Evolutionary conservation across 2,888 invertebrate genomes (phyloP).

Genomic region (Luperina nickerlii): DNA sequence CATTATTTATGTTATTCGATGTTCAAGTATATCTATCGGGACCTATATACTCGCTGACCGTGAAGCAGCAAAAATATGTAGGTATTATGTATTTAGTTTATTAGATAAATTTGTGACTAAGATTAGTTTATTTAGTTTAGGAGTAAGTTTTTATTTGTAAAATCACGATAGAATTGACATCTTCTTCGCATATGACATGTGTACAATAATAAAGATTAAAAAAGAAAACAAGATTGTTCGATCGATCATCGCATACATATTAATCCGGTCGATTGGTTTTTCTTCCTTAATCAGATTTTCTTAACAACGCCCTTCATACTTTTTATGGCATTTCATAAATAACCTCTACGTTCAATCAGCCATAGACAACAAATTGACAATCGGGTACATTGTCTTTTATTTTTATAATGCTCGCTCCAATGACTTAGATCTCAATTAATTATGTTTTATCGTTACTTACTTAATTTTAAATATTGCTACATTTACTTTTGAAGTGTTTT

Average conservation of each 20-base stretch:
- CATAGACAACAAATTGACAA: slow-evolving; percentile 35
- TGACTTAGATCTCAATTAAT: slow-evolving; percentile 46
- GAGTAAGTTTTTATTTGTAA: not conserved
- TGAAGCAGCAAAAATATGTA: not conserved
- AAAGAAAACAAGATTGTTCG: not conserved
- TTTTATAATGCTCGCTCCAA: slow-evolving; percentile 47
- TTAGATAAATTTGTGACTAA: no score
- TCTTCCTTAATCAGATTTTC: slow-evolving; percentile 15
- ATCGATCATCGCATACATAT: not conserved
- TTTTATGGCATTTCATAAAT: slow-evolving; percentile 56
- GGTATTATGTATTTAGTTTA: not conserved
- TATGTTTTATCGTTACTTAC: slow-evolving; percentile 42
- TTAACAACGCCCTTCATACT: slow-evolving; percentile 37
- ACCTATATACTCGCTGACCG: not conserved
- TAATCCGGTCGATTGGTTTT: not conserved
- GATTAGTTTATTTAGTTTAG: not conserved
- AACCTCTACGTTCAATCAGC: slow-evolving; percentile 53
- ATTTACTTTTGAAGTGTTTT: slow-evolving; percentile 22
- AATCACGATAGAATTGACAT: not conserved
- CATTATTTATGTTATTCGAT: not conserved
- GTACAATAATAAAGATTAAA: not conserved
- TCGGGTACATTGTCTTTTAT: slow-evolving; percentile 41
- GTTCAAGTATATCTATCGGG: not conserved
- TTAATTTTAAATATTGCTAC: slow-evolving; percentile 38
- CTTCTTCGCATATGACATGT: not conserved